Base-by-base conservation (phyloP, 2,113 vertebrate species). In the Aptenodytes patagonicus region DNA sequence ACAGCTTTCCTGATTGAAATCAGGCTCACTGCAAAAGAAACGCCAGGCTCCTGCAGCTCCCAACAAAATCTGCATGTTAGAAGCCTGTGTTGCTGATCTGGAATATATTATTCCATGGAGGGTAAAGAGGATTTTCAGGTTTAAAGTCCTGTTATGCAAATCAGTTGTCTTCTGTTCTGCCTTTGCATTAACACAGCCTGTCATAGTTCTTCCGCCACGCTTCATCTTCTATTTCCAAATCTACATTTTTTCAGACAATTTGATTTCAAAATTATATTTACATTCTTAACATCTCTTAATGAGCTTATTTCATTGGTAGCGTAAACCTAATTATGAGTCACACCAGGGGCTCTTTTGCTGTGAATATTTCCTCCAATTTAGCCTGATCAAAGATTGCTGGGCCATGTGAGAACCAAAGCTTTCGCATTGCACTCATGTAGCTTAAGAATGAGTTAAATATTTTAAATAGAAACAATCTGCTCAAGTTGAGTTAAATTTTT, bases 191-290 rank as follows among this genome's bases (percentile, higher is more conserved):
- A 89, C 72, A 71, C 44, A 90, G 21, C 60, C 87, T 88, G 66
- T 97, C 84, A 83, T 36, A 57, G 90, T 86, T 86, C 69, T 94
- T 97, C 87, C 0, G 2, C 76, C 57, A 87, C 7, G 52, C 79
- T 95, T 95, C 69, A 71, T 95, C 92, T 93, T 95, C 65, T 96
- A 31, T 89, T 97, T 96, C 95, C 75, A 95, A 96, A 96, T 52
- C 64, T 95, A 78, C 51, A 62, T 98, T 97, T 96, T 95, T 97
- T 97, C 62, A 47, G 92, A 83, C 92, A 93, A 97, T 96, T 98
- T 95, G 64, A 83, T 96, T 98, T 96, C 80, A 93, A 98, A 97
- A 96, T 97, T 85, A 47, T 95, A 88, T 95, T 97, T 97, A 85
- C 79, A 95, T 95, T 96, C 91, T 93, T 92, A 96, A 96, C 58